Base-by-base conservation (phyloP, 1,140 invertebrate species). In the Elysia chlorotica region DNA sequence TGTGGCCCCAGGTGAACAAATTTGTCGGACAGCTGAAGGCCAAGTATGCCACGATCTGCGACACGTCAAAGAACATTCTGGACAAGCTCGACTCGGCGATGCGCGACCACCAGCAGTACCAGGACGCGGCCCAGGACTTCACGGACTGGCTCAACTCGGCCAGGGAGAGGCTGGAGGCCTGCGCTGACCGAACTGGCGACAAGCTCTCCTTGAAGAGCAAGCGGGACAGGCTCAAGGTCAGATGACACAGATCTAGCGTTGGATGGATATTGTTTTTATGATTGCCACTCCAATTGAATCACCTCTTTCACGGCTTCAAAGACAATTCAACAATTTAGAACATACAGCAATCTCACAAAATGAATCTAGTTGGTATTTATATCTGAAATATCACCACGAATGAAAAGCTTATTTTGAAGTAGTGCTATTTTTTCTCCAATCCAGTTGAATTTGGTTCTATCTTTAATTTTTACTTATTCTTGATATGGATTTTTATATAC, bases 141-240 rank as follows among this genome's bases (percentile, higher is more conserved):
- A 92, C 93, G 78, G 95, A 97, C 86, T 97, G 95, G 93, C 89
- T 97, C 23, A 94, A 95, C 82, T 92, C 93, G 2, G 95, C 95
- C 0, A 91, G 93, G 54, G 94, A 93, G 79, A 94, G 94, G 0
- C 91, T 97, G 0, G 90, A 91, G 76, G 89, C 95, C 3, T 97
- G 95, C 92, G 92, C 93, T n/a, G 95, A 97, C 85, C 89, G 91
- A 2, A 93, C 94, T 75, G 88, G 96, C 36, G 96, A 98, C 85
- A 90, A 95, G 80, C 93, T 96, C 4, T 93, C 94, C 0, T 88
- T 98, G 28, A 93, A 95, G 80, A 94, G 94, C 71, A 97, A 97
- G 87, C 89, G 97, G 28, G 95, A 97, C 82, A 92, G 95, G 74
- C 87, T 96, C 3, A 95, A 94, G 87, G 90, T 91, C 79, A 78